phyloP scores from a whole-genome alignment of 37 sponge, comb jelly and placozoan genomes.

The Hormiphora californensis region DNA sequence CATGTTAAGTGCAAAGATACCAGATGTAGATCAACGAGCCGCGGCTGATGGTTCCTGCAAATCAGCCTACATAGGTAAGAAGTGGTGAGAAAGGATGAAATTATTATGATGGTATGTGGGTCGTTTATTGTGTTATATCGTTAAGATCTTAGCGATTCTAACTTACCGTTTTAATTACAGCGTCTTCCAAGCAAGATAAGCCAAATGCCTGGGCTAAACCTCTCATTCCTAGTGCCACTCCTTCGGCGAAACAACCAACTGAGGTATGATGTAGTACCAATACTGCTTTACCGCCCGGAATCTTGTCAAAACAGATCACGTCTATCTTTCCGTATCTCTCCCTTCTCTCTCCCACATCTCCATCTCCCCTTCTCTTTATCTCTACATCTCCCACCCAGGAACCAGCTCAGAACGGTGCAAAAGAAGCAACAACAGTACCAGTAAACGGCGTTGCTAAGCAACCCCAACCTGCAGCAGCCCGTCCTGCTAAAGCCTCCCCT shows the following conservation, averaged over 20 bases:
- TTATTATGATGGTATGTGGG: no score
- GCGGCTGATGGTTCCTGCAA: constrained; percentile 38
- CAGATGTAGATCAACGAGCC: constrained; percentile 40
- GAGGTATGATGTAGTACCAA: not conserved
- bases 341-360: no score
- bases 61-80: not conserved
- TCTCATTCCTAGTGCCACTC: not conserved
- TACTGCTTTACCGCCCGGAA: not conserved
- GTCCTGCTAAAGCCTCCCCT: not conserved
- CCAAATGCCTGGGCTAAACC: constrained; percentile 55
- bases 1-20: constrained; percentile 52
- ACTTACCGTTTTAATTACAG: no score
- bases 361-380: no score
- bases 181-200: not conserved
- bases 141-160: no score
- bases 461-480: not conserved
- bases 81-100: no score
- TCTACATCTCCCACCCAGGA: no score
- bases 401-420: not conserved
- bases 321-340: no score
- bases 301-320: not conserved
- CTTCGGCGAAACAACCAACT: not conserved
- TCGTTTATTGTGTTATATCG: no score
- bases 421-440: not conserved
- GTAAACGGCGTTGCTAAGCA: no score